Conservation (phyloP, 2,113 vertebrate genomes). For the Rallus limicola region DNA sequence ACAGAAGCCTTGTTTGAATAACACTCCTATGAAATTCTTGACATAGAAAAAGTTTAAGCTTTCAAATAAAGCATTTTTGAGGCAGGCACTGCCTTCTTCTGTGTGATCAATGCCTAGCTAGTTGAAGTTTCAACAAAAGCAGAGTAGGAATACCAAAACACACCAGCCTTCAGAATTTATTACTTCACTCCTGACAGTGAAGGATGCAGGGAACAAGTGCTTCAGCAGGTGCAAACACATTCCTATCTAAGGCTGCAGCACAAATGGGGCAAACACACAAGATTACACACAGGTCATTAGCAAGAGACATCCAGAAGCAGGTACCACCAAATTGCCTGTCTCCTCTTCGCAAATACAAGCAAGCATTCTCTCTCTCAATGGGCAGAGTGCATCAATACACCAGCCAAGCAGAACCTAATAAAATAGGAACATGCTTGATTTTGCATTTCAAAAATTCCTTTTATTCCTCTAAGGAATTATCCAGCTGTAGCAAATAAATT, state of each 20-base stretch:
- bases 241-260: not conserved
- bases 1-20: constrained; percentile 33
- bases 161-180: not conserved
- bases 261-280: not conserved
- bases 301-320: not conserved
- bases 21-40: not conserved
- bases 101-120: not conserved
- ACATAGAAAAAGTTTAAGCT: constrained; percentile 1
- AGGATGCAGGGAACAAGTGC: not conserved
- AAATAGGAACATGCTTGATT: not conserved
- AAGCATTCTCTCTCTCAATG: not conserved
- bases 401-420: not conserved
- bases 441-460: not conserved
- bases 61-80: not conserved
- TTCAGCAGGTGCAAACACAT: not conserved
- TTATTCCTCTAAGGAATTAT: not conserved
- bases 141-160: not conserved
- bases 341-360: not conserved
- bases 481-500: not conserved
- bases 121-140: not conserved
- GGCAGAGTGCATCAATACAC: not conserved
- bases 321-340: not conserved
- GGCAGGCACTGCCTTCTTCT: not conserved
- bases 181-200: not conserved
- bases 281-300: not conserved